A percentile compares a stretch with the other conserved stretches of the same genome.
phyloP scores from a whole-genome alignment of 2,113 vertebrate genomes.

The Rhabdomys dilectus region DNA sequence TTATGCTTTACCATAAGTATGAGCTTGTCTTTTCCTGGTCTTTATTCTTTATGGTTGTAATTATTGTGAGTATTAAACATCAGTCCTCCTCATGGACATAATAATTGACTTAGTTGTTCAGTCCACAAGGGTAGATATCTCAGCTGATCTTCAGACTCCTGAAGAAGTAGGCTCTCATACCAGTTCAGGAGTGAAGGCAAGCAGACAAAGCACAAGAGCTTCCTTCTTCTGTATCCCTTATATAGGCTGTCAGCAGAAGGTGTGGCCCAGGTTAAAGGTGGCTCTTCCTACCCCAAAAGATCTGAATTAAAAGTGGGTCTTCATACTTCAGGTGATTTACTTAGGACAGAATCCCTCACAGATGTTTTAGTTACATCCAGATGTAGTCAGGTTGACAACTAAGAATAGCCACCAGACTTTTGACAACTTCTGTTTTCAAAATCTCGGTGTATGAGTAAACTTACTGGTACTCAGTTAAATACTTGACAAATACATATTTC shows the following conservation, averaged over 20 bases:
- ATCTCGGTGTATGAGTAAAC: neutral
- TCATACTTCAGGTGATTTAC: neutral
- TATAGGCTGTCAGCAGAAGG: neutral
- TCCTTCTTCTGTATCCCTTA: no score
- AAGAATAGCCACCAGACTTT: neutral
- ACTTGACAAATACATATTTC: conserved; percentile 20
- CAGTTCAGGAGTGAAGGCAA: neutral
- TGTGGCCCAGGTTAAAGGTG: neutral
- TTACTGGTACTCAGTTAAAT: conserved; percentile 27
- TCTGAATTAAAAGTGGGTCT: neutral
- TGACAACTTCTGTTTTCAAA: conserved; percentile 47
- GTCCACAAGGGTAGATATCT: neutral
- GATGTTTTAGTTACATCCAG: neutral
- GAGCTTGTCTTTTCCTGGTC: neutral
- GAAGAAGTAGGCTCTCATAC: neutral
- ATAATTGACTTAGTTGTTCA: neutral
- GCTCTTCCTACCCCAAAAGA: neutral
- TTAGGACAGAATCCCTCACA: neutral
- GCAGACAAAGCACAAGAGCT: no score
- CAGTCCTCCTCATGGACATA: neutral
- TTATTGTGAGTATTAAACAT: neutral
- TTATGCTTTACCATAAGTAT: conserved; percentile 8
- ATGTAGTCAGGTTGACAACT: neutral
- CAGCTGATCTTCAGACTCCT: neutral
- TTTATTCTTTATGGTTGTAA: conserved; percentile 42